Base-by-base conservation (phyloP, 1,140 invertebrate species). In the Lucilia cuprina region DNA sequence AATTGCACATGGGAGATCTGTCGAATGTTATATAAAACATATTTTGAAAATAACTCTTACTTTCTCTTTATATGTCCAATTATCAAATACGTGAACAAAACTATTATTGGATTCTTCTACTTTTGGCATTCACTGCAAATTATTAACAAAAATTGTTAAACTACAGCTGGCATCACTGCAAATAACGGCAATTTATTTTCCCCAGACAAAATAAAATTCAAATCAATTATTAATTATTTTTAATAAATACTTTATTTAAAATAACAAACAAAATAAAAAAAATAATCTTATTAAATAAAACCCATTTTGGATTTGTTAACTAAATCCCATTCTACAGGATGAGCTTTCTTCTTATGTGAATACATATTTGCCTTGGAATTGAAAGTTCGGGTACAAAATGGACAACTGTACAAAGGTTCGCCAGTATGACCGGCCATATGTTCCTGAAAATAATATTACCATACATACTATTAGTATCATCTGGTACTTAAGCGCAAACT, bases 301-400 rank as follows among this genome's bases (percentile, higher is more conserved):
- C 77, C 77, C 47, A 50, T 80, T 80, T 80, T 80, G 8, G 41
- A 21, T 25, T 80, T 19, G 9, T 80, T 80, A 9, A n/a, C 19
- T 70, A 19, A 19, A 25, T 34, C 82, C 82, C 49, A 90, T 85
- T 91, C 90, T 83, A 89, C 88, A 55, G 88, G 90, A 87, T 91
- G 90, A 12, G 87, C 85, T 34, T 90, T 91, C 14, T 88, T 88
- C 7, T 88, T 87, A 83, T 91, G 90, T 2, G 90, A 88, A 65
- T 91, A 90, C 86, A 90, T 89, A 82, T 91, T 91, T 9, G 89
- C 89, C 85, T 89, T 90, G 21, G 88, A 90, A 50, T 91, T 91
- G 83, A 91, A 91, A 8, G 89, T 91, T 82, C 87, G 87, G 0
- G 89, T 87, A 70, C 90, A 91, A 83, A 90, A 88, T 7, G 88